Evolutionary conservation across 2,888 invertebrate species (phyloP).

Genomic region (Lamellibrachia columna): DNA sequence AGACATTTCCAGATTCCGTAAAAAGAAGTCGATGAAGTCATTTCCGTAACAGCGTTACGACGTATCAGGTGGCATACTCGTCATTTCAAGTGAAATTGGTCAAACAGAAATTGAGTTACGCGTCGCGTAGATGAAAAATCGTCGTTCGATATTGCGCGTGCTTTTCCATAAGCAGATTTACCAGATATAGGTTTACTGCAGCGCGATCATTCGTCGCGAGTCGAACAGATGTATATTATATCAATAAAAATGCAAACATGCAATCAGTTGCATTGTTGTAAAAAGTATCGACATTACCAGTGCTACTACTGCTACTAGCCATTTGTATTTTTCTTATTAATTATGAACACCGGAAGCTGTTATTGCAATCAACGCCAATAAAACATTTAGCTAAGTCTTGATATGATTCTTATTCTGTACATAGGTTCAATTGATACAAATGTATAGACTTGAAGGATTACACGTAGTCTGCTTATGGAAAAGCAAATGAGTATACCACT

Average conservation of each 20-base stretch:
- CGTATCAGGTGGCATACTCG: neutral
- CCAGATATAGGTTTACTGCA: neutral
- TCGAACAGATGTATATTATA: neutral
- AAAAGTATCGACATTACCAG: neutral
- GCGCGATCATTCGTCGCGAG: neutral
- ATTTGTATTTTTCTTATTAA: too few species aligned
- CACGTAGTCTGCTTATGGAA: too few species aligned
- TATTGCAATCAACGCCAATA: too few species aligned
- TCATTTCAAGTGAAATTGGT: neutral
- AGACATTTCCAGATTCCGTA: neutral
- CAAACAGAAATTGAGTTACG: neutral
- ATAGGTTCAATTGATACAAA: too few species aligned
- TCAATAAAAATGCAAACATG: neutral
- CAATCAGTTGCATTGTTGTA: neutral
- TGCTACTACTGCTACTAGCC: too few species aligned
- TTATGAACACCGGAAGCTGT: too few species aligned
- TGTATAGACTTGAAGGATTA: too few species aligned
- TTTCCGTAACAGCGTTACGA: neutral
- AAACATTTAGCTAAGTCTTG: too few species aligned
- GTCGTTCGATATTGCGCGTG: neutral
- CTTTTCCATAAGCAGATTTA: neutral
- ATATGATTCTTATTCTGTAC: too few species aligned
- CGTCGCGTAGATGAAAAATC: neutral
- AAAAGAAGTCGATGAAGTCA: constrained; percentile 12
- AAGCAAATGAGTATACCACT: too few species aligned